Evolutionary conservation across 2,113 vertebrate genomes (phyloP).

Genomic region (Corvus moneduloides): DNA sequence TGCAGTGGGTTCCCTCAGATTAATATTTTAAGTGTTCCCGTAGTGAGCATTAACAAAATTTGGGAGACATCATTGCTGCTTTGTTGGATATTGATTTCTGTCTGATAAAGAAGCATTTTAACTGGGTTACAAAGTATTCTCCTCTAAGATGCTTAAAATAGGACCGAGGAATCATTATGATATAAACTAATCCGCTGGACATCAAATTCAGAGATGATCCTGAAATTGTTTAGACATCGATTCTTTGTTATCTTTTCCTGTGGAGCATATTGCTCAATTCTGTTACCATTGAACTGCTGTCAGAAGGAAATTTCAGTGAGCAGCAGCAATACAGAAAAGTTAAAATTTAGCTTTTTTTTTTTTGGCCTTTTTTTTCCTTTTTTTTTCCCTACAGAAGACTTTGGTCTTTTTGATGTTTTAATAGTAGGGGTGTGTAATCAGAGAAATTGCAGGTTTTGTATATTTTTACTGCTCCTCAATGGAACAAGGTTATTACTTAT

Average conservation of each 20-base stretch:
- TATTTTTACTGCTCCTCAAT: background rate
- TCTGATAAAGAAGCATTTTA: background rate
- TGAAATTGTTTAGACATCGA: conserved; percentile 15
- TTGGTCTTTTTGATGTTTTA: background rate
- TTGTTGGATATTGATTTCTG: conserved; percentile 6
- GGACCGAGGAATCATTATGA: background rate
- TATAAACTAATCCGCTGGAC: conserved; percentile 40
- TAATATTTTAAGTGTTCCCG: background rate
- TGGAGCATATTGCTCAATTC: conserved; percentile 5
- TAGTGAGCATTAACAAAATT: background rate
- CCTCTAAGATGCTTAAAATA: conserved; percentile 29
- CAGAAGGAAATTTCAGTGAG: background rate
- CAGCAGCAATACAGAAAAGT: background rate
- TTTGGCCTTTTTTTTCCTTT: background rate
- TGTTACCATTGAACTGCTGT: background rate
- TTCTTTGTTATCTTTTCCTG: conserved; percentile 44
- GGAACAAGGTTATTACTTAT: background rate
- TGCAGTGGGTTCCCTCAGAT: background rate
- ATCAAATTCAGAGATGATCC: conserved; percentile 19
- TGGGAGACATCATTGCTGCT: background rate
- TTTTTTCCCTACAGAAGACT: background rate
- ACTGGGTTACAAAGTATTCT: background rate
- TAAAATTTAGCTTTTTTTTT: background rate
- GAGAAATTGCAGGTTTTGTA: background rate
- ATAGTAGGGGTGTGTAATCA: background rate